Evolutionary conservation across 2,797 vertebrate species (phyloP), one percentile per base, ranked within the genome.

Genomic region (Chromobotia macracanthus): DNA sequence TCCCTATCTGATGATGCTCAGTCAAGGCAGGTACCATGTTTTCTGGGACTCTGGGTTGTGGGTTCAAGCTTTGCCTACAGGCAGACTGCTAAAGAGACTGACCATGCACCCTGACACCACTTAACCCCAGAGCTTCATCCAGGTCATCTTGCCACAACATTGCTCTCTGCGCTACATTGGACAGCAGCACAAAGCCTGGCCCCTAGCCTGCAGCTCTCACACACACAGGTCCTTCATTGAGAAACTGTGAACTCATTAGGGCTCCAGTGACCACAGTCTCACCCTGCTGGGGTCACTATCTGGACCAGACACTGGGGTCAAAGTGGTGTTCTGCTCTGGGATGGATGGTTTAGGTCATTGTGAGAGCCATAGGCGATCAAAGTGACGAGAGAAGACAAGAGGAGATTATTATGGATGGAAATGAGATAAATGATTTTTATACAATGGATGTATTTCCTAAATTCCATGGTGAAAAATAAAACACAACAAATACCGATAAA

Each of bases 71-170:
- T 90, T 80, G 91, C 94, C 92, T 87, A 82, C 86, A 87, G 93
- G 89, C 90, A 89, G 84, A 86, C 86, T 86, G 84, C 86, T 74
- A 86, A 88, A 89, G 90, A 90, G 88, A 91, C 90, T 75, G 87
- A 89, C 89, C 91, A 90, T 89, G 92, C 90, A 91, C 90, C 88
- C 90, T 93, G 93, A 94, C 91, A 93, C 92, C 93, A 91, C 91
- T 94, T 95, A 92, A 94, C 92, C 93, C 89, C 89, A 88, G 84
- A 91, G 90, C 88, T 90, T 90, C 90, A 82, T 88, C 86, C 90
- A 88, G 93, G 93, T 94, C 93, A 92, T 87, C 86, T 86, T 91
- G 92, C 89, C 92, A 94, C 92, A 93, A 94, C 92, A 93, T 88
- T 85, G 87, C 88, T 88, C 87, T 87, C 89, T 72, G 51, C 88